Evolutionary conservation across 2,888 invertebrate species (phyloP).

Genomic region (Scaeva pyrastri): DNA sequence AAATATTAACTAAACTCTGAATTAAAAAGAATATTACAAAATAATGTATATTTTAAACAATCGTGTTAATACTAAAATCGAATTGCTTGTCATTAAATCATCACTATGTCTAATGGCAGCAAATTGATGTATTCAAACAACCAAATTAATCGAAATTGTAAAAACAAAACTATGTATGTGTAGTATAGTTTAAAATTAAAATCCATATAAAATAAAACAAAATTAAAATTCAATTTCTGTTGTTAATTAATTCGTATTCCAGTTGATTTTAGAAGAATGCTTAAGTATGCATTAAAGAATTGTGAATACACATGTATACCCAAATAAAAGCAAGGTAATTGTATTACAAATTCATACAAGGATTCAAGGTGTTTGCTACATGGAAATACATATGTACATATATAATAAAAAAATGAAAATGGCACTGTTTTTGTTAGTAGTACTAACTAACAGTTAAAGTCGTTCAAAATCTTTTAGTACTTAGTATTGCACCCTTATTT

Average conservation of each 20-base stretch:
- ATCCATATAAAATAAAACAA: constrained; percentile 19
- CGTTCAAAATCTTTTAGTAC: no score
- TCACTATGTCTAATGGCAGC: neutral
- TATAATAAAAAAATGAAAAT: no score
- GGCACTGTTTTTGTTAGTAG: no score
- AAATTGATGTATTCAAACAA: neutral
- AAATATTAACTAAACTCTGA: neutral
- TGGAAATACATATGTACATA: no score
- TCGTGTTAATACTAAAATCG: constrained; percentile 22
- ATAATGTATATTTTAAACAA: constrained; percentile 13
- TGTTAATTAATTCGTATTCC: neutral
- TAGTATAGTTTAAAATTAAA: constrained; percentile 45
- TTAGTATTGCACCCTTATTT: no score
- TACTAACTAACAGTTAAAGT: no score
- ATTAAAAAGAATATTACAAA: constrained; percentile 4
- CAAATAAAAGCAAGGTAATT: no score
- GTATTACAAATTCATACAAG: no score
- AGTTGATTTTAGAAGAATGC: no score
- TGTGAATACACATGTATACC: no score
- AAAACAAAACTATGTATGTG: constrained; percentile 38
- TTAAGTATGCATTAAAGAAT: no score
- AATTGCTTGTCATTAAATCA: constrained; percentile 16
- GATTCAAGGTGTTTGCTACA: no score
- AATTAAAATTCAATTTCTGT: neutral
- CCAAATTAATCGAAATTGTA: constrained; percentile 32